Conservation (phyloP, 1,140 invertebrate species). For the Mycetomoellerius zeteki region DNA sequence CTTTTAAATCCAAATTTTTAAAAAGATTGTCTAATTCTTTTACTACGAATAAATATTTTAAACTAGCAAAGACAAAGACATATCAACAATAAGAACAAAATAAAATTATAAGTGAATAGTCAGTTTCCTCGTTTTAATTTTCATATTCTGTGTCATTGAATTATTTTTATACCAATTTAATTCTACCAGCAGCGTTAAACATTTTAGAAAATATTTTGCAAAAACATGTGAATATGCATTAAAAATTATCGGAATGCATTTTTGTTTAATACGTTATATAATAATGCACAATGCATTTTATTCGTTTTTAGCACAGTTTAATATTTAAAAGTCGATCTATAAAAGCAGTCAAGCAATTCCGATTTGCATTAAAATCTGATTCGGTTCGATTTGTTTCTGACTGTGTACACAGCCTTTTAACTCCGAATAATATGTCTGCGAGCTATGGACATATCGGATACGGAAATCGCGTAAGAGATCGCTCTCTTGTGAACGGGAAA, state of each 20-base stretch:
- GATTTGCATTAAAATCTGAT: conserved; percentile 32
- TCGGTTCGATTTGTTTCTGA: conserved; percentile 35
- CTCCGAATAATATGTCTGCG: conserved; percentile 42
- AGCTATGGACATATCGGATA: conserved; percentile 6
- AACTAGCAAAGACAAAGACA: neutral
- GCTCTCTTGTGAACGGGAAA: conserved; percentile 24
- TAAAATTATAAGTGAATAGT: conserved; percentile 7
- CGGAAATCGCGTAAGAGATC: conserved; percentile 4
- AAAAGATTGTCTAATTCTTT: neutral
- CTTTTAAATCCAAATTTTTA: conserved; percentile 1
- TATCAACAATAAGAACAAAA: neutral
- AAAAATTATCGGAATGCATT: conserved; percentile 10
- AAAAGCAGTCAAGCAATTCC: conserved; percentile 16
- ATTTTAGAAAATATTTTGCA: conserved; percentile 24
- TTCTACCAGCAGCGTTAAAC: neutral
- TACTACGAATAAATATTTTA: neutral
- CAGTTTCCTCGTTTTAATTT: neutral
- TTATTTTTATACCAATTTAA: conserved; percentile 18
- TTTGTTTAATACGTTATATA: conserved; percentile 3
- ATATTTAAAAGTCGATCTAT: conserved; percentile 49
- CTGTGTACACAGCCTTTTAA: conserved; percentile 21
- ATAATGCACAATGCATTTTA: neutral
- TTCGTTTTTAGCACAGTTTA: conserved; percentile 31
- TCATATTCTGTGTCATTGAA: neutral
- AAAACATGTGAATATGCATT: conserved; percentile 13